Base-by-base conservation (phyloP, 2,888 invertebrate genomes). In the Amiota mariae region DNA sequence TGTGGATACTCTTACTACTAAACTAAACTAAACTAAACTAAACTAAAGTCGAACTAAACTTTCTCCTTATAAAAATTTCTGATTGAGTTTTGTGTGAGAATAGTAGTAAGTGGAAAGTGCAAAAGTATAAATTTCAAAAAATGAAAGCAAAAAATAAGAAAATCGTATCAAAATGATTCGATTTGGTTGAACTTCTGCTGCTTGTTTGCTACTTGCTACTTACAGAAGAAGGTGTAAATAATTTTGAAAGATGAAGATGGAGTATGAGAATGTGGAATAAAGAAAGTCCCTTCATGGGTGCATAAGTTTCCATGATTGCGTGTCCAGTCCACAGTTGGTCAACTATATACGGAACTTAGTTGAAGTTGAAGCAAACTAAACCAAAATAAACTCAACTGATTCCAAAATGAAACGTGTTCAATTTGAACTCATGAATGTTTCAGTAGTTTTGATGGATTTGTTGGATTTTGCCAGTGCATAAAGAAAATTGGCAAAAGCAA, bases 341-440 rank as follows among this genome's bases (percentile, higher is more conserved):
- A 36, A 6, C 8, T 36, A 36, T 36, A 6, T 6, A 24, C 24
- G 24, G 24, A 24, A 51, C 51, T 51, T 6, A 51, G 13, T 8
- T 63, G 24, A 24, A 24, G 46, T 36, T 46, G n/a, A 79, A 64
- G 76, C 75, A 73, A 81, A 79, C 81, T 81, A 79, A 76, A 79
- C 81, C 78, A 82, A 78, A 81, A 79, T 77, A 77, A 80, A 81
- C 82, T 80, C 80, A 63, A 76, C 68, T 72, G 74, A 74, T 78
- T 73, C 75, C 73, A 36, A 36, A 73, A 72, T 71, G 77, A 67
- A 78, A 84, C 83, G 83, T 84, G 83, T 85, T 85, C 86, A 86
- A 84, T 84, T 85, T 85, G 80, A 75, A 79, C 79, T 85, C 84
- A 84, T 84, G 85, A 86, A 84, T 84, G 81, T 86, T 87, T 87